Percentiles rank a stretch among this genome's conserved stretches.
These are phyloP conservation scores for Maccullochella peelii DNA, from an alignment of 2,113 vertebrate species.

Conservation along the genomic window DNA sequence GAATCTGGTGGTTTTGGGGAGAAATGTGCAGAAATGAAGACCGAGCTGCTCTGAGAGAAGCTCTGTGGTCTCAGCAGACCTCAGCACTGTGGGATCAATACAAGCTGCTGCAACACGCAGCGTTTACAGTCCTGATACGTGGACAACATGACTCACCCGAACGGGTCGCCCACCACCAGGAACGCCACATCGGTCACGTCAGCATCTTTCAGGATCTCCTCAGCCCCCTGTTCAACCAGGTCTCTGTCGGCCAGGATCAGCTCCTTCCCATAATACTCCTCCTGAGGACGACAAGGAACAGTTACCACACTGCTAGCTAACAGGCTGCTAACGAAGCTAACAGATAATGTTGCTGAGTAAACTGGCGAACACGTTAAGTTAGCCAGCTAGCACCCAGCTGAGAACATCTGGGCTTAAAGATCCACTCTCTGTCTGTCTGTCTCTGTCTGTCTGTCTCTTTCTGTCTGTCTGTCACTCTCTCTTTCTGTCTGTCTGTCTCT, in stretches of 20 bases:
- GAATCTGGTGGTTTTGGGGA: slow-evolving; percentile 49
- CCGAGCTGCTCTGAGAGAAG: slow-evolving; percentile 27
- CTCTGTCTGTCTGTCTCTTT: no score
- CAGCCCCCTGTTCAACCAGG: slow-evolving; percentile 93
- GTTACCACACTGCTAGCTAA: background rate
- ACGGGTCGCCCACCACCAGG: slow-evolving; percentile 97
- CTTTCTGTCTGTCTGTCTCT: no score
- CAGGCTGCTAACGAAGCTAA: background rate
- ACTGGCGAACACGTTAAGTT: no score
- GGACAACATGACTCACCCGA: slow-evolving; percentile 88
- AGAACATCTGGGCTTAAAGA: no score
- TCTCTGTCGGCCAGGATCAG: slow-evolving; percentile 95
- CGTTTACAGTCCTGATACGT: background rate
- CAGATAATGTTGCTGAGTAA: no score
- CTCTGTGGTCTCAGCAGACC: slow-evolving; percentile 42
- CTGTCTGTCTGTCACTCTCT: no score
- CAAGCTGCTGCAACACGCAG: background rate
- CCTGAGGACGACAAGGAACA: slow-evolving; percentile 80
- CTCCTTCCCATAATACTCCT: slow-evolving; percentile 94
- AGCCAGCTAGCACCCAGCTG: no score
- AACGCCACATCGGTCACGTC: slow-evolving; percentile 90
- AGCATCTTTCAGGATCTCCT: slow-evolving; percentile 91
- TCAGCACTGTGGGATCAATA: slow-evolving; percentile 23
- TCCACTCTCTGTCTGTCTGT: no score
- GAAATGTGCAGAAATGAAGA: slow-evolving; percentile 36